Evolutionary conservation across 2,888 invertebrate genomes (phyloP).

Genomic region (Drosophila austrosaltans): DNA sequence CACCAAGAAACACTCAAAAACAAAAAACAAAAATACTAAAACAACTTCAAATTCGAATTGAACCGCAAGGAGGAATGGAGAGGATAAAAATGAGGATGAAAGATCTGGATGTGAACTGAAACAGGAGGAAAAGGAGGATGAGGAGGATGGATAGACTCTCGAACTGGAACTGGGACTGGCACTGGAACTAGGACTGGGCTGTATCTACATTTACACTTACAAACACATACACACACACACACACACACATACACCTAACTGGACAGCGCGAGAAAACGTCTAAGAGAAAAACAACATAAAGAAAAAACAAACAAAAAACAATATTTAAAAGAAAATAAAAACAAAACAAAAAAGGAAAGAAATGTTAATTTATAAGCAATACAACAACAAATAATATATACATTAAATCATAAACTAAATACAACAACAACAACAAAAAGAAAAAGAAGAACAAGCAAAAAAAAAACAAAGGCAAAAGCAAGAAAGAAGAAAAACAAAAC

Average conservation of each 20-base stretch:
- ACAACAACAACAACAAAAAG: conserved; percentile 4
- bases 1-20: conserved; percentile 26
- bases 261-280: conserved; percentile 25
- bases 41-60: conserved; percentile 46
- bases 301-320: conserved; percentile 20
- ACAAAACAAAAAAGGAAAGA: conserved; percentile 9
- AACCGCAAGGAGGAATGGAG: conserved; percentile 13
- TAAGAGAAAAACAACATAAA: not conserved
- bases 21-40: not conserved
- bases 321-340: conserved; percentile 19
- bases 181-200: conserved; percentile 39
- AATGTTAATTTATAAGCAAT: conserved; percentile 70
- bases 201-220: conserved; percentile 26
- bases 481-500: conserved; percentile 12
- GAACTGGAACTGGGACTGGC: conserved; percentile 7
- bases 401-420: conserved; percentile 21
- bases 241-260: conserved; percentile 10
- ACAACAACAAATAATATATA: conserved; percentile 46
- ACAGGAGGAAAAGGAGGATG: not conserved
- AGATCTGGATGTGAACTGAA: not conserved
- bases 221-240: conserved; percentile 23
- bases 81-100: not conserved
- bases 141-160: conserved; percentile 13
- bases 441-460: not conserved
- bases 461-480: conserved; percentile 1